Base-by-base conservation (phyloP, 2,113 vertebrate genomes). In the Hydrolagus affinis region DNA sequence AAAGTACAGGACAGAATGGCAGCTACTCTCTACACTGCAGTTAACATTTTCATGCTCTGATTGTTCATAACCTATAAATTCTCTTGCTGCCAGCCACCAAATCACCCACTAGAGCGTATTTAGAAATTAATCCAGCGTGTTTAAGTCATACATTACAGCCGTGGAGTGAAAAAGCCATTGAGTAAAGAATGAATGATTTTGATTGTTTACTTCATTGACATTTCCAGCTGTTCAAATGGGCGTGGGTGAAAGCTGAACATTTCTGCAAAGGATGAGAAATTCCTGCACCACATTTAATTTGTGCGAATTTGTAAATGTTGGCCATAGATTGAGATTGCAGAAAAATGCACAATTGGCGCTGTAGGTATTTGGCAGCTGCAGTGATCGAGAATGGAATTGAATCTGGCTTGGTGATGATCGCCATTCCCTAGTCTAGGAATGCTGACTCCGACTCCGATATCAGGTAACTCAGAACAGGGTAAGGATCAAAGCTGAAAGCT, bases 281-380 rank as follows among this genome's bases (percentile, higher is more conserved):
- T 44, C 44, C 44, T 44, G 57, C 57, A 78, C 25, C 25, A 23
- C 12, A 59, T 78, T 83, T 83, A 21, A 15, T 83, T 60, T 68
- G 62, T 17, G 17, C 32, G 78, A 64, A 9, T 83, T 68, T 68
- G 25, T 68, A 14, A 75, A 44, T 75, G 30, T 75, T 44, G 73
- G 15, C 14, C 12, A 4, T 68, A 62, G 23, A 64, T 28, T n/a
- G 78, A 30, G 78, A 64, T 68, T 17, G 32, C 78, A 66, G 11
- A 64, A 30, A 28, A 64, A 64, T 64, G 28, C 28, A 21, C 60
- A 66, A 11, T 83, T 30, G 11, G 62, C 78, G 30, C 25, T 83
- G 78, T 83, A 25, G 78, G 28, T 83, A 23, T 8, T 68, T 83
- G 78, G 14, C 78, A 80, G 59, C n/a, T 78, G 57, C 11, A 78